Base-by-base conservation (phyloP, 1,140 invertebrate species). In the Zaprionus gabonicus region DNA sequence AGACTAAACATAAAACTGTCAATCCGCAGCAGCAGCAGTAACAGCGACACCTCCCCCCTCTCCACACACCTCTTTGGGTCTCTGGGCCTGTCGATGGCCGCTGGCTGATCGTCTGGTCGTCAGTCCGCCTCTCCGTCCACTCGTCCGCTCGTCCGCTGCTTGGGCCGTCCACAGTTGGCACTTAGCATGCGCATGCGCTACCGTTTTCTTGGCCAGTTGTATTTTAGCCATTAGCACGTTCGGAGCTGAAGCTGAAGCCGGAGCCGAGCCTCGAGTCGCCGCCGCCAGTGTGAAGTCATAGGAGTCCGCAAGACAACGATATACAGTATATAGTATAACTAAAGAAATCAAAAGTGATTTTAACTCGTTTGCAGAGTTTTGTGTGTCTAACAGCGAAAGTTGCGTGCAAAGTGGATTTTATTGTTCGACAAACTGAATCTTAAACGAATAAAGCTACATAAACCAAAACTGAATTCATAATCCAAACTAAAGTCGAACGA, bases 211-310 rank as follows among this genome's bases (percentile, higher is more conserved):
- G 77, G 83, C 78, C 91, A 92, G 91, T 92, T 90, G 78, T 85
- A 85, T 90, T 87, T 90, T 86, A 87, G 87, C 91, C 80, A 92
- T 92, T 92, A 92, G 78, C 91, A 92, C 91, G 91, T 83, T 77
- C 87, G 82, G 91, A 84, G 59, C 87, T 85, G 84, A 70, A 70
- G 57, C 75, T 49, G 71, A 20, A 34, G 62, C 60, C 53, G 67
- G 55, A 67, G 55, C 56, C 81, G 78, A 77, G 81, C 78, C 65
- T 84, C 75, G 68, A 83, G 77, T 78, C 72, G 53, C 65, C 67
- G n/a, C n/a, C 66, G 20, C 63, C 79, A 74, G 73, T 82, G 73
- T 80, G 73, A 70, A 82, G 73, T 57, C 53, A 65, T 56, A 64
- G 58, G 38, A 69, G 41, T 41, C 60, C 20, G 20, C 15, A 27